A percentile compares a stretch with the other conserved stretches of the same genome.
Evolutionary conservation across 2,888 invertebrate genomes (phyloP).

Genomic region (Xestia xanthographa): DNA sequence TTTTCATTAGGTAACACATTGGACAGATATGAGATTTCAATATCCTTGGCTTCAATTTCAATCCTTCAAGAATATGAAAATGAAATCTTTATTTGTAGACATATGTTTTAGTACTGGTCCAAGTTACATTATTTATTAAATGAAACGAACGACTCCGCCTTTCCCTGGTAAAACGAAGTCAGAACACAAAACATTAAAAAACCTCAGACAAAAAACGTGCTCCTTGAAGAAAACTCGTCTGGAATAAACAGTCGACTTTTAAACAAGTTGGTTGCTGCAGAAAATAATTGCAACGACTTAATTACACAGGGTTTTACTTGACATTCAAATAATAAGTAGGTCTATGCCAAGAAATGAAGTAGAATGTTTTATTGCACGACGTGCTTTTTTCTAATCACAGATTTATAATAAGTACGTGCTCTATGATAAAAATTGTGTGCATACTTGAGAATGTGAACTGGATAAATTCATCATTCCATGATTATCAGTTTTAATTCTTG

Average conservation of each 20-base stretch:
- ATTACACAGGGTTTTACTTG: slow-evolving; percentile 44
- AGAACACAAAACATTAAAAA: slow-evolving; percentile 27
- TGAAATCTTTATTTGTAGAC: no score
- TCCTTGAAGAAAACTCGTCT: slow-evolving; percentile 45
- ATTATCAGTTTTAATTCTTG: background rate
- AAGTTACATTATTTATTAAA: background rate
- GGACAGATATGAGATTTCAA: background rate
- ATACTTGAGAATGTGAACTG: background rate
- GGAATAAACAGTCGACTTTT: slow-evolving; percentile 44
- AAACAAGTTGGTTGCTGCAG: slow-evolving; percentile 38
- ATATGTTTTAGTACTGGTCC: background rate
- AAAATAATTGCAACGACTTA: slow-evolving; percentile 50
- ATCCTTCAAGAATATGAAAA: no score
- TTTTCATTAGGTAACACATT: slow-evolving; percentile 12
- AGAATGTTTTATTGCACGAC: background rate
- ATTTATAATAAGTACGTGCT: slow-evolving; percentile 29
- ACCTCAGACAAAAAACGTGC: slow-evolving; percentile 29
- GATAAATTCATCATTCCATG: background rate
- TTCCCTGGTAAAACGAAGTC: slow-evolving; percentile 12
- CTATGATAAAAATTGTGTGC: background rate
- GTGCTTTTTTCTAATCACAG: slow-evolving; percentile 18
- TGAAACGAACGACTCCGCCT: background rate
- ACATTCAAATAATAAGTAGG: slow-evolving; percentile 44
- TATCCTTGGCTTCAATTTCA: no score
- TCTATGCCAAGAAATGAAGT: slow-evolving; percentile 17